phyloP scores from a whole-genome alignment of 2,113 vertebrate genomes.

The Eptatretus burgeri region DNA sequence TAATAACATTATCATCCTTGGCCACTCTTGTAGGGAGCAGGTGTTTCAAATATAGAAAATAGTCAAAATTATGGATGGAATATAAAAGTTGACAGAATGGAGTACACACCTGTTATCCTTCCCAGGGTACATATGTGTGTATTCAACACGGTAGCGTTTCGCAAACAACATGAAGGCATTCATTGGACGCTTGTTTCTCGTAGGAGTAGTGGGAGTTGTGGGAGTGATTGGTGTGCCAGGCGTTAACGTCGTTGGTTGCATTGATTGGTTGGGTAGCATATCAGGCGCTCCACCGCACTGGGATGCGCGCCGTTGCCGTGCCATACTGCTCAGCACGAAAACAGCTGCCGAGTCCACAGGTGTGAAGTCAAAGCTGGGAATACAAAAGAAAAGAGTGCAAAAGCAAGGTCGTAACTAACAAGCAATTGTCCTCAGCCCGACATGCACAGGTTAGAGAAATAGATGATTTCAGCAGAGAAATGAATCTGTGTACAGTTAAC shows the following conservation, averaged over 20 bases:
- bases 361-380: constrained; percentile 66
- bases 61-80: too few relatives aligned
- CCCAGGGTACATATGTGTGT: constrained; percentile 98
- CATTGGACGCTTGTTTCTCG: constrained; percentile 99
- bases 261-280: constrained; percentile 22
- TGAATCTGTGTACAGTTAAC: neutral
- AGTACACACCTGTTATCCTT: constrained; percentile 75
- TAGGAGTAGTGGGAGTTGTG: constrained; percentile 32
- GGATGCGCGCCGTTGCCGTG: constrained; percentile 71
- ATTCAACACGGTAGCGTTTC: constrained; percentile 98
- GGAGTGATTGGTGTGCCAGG: constrained; percentile 18
- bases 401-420: neutral
- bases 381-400: constrained; percentile 4
- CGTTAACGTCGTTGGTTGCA: neutral
- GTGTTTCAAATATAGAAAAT: too few relatives aligned
- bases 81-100: too few relatives aligned
- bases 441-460: neutral
- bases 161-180: constrained; percentile 99
- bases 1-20: too few relatives aligned
- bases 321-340: constrained; percentile 96
- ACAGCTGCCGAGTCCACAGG: constrained; percentile 90
- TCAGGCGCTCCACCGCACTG: constrained; percentile 40
- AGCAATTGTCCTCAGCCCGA: neutral
- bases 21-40: too few relatives aligned
- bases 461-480: neutral